A percentile compares a stretch with the other conserved stretches of the same genome.
These are phyloP conservation scores for Eupithecia insigniata DNA, from an alignment of 2,888 invertebrate genomes.

Conservation along the genomic window DNA sequence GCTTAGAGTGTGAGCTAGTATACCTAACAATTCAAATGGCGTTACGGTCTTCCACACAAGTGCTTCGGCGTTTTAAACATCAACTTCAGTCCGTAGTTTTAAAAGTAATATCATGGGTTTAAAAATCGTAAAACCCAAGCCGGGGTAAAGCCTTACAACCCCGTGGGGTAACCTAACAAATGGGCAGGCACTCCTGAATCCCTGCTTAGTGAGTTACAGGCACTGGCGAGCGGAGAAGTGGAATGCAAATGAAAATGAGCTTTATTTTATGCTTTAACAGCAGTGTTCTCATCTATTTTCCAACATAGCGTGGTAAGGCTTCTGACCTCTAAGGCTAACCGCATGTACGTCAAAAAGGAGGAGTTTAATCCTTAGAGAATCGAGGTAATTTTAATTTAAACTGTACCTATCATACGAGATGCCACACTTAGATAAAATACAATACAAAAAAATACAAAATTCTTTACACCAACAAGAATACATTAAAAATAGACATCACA, in stretches of 20 bases:
- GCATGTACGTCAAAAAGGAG: slow-evolving; percentile 3
- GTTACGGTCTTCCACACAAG: too few species aligned
- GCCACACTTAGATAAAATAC: too few species aligned
- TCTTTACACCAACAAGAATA: too few species aligned
- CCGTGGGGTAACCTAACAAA: slow-evolving; percentile 57
- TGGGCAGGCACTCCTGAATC: slow-evolving; percentile 64
- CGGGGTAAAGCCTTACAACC: slow-evolving; percentile 51
- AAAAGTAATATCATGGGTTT: slow-evolving; percentile 25
- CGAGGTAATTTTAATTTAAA: too few species aligned
- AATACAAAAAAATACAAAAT: too few species aligned
- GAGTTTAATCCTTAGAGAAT: too few species aligned
- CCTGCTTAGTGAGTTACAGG: slow-evolving; percentile 51
- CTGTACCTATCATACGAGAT: too few species aligned
- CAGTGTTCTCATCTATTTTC: neutral
- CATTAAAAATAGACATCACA: too few species aligned
- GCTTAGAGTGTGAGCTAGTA: neutral
- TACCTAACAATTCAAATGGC: too few species aligned
- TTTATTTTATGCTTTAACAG: neutral
- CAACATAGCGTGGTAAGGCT: neutral
- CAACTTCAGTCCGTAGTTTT: slow-evolving; percentile 22
- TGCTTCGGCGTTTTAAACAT: neutral
- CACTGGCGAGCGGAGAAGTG: slow-evolving; percentile 46
- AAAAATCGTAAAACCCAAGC: slow-evolving; percentile 39
- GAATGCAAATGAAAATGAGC: slow-evolving; percentile 7
- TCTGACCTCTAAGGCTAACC: neutral